Conservation (phyloP, 2,888 invertebrate genomes). For the Dryocosmus kuriphilus region DNA sequence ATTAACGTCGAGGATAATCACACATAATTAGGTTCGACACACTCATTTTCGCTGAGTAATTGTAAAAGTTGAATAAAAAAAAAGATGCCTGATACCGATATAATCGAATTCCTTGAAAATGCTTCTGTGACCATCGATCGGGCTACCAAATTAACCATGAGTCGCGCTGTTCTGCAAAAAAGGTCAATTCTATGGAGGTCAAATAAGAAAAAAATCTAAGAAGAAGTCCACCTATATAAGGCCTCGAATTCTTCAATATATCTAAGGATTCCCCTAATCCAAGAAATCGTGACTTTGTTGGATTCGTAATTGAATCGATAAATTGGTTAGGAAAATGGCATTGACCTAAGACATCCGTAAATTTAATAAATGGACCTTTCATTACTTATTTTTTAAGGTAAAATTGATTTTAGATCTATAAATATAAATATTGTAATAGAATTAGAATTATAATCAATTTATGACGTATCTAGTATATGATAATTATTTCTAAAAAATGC, state of each 20-base stretch:
- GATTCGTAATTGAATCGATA: neutral
- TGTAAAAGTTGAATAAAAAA: neutral
- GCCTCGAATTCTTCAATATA: slow-evolving; percentile 5
- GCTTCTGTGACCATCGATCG: neutral
- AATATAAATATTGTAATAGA: too few species aligned
- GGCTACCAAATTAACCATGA: slow-evolving; percentile 17
- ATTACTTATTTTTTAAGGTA: neutral
- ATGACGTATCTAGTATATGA: too few species aligned
- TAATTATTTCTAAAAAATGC: too few species aligned
- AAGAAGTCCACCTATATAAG: neutral
- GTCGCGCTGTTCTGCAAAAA: slow-evolving; percentile 5
- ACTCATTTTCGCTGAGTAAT: slow-evolving; percentile 4
- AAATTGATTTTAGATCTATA: neutral
- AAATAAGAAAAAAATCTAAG: neutral
- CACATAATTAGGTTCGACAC: neutral
- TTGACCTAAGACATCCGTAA: neutral
- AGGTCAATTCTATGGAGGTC: neutral
- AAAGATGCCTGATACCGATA: neutral
- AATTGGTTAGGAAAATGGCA: neutral
- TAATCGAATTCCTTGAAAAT: slow-evolving; percentile 9
- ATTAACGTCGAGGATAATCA: neutral
- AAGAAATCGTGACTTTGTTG: neutral
- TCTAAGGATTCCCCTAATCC: neutral
- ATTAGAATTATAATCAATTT: too few species aligned
- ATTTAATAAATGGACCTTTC: neutral